Evolutionary conservation across 2,888 invertebrate species (phyloP), one percentile per base, ranked within the genome.

Genomic region (Allophyes oxyacanthae): DNA sequence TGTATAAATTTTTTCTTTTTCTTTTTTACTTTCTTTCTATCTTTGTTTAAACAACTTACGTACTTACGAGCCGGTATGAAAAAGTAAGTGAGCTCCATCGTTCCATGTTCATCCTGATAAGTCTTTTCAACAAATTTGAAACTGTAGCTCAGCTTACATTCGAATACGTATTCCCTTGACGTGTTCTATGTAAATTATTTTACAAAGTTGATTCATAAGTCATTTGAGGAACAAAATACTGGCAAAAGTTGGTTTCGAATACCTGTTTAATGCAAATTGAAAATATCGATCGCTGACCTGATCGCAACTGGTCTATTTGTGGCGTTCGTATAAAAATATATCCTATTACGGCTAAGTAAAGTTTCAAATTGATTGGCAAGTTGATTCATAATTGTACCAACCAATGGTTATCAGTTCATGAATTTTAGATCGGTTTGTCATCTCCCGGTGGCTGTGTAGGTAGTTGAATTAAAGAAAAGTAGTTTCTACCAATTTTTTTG

Each of bases 211-310:
- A 30, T 60, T 54, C 34, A 7, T 14, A 52, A 65, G 36, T 20
- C 2, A 14, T 15, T 15, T 14, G 0, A 10, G 20, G 41, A 40
- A 50, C 41, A 58, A 68, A 64, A 61, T 56, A 59, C 59, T 32
- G 6, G 13, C 20, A 10, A 58, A 69, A 61, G 43, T 62, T 54
- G 14, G 26, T 38, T 26, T 41, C 10, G 26, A 41, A 53, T 49
- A 36, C 41, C 49, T 63, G 49, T 38, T 48, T 45, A 49, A 65
- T 60, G 65, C 50, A 63, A 69, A 69, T 63, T 50, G 40, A 49
- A 40, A 54, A 3, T 60, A 49, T 53, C 43, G 43, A 53, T 49
- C 25, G 28, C 9, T 25, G 33, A 45, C 28, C 40, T 8, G 36
- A 50, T 41, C 49, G 13, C 25, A 34, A 43, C 32, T 55, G 30